These are phyloP conservation scores for Argyrosomus regius DNA, from an alignment of 2,797 vertebrate species.

Conservation along the genomic window DNA sequence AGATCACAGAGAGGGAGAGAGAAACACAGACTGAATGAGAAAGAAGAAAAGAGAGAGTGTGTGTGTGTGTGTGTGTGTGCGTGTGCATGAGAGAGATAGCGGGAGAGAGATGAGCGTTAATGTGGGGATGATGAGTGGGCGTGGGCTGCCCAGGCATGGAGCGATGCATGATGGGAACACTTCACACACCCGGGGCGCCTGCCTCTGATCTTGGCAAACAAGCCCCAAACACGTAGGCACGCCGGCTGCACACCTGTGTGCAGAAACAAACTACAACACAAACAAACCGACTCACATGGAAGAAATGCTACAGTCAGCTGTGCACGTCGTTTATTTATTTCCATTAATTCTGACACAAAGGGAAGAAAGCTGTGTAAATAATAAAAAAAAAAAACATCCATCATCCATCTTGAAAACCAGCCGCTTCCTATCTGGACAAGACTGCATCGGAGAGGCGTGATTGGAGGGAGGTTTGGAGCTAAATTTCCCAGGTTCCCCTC, in stretches of 20 bases:
- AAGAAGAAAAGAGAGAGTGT: constrained; percentile 58
- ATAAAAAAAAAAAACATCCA: background rate
- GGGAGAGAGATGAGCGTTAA: constrained; percentile 71
- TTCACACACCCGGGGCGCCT: constrained; percentile 75
- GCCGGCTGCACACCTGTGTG: constrained; percentile 36
- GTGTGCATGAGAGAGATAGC: constrained; percentile 43
- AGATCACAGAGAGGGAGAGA: constrained; percentile 81
- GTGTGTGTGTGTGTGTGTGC: constrained; percentile 6
- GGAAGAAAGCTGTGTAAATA: background rate
- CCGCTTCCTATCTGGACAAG: background rate
- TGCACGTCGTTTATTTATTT: constrained; percentile 44
- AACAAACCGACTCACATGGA: background rate
- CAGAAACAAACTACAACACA: constrained; percentile 40
- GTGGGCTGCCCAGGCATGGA: constrained; percentile 72
- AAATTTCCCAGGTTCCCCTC: background rate
- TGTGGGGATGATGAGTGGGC: constrained; percentile 83
- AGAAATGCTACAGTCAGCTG: constrained; percentile 32
- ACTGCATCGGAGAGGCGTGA: background rate
- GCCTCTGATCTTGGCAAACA: constrained; percentile 76
- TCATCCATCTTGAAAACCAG: constrained; percentile 39
- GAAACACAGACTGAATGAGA: constrained; percentile 63
- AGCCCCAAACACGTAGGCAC: constrained; percentile 52
- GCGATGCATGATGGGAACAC: constrained; percentile 83
- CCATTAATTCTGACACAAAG: constrained; percentile 51
- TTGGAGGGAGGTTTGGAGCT: background rate